These are phyloP conservation scores for Coreius guichenoti DNA, from an alignment of 2,797 vertebrate genomes.

Conservation along the genomic window DNA sequence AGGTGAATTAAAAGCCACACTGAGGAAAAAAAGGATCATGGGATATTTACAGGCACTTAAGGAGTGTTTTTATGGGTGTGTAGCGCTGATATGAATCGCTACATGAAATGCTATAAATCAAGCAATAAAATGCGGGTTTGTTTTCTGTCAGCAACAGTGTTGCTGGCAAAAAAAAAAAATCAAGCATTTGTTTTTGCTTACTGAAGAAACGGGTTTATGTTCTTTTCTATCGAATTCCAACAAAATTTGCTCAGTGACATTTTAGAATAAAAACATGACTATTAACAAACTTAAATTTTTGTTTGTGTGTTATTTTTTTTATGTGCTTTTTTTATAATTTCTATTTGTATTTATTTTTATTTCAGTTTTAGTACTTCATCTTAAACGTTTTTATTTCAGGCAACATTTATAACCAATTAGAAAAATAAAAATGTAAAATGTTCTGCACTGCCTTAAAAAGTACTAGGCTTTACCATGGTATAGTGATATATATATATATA, in stretches of 20 bases:
- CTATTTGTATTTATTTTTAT: neutral
- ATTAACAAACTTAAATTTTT: neutral
- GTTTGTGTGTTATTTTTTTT: neutral
- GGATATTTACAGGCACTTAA: neutral
- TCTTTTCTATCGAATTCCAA: neutral
- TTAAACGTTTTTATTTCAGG: neutral
- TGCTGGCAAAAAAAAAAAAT: neutral
- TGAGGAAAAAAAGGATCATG: neutral
- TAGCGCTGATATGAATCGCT: neutral
- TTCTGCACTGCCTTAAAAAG: neutral
- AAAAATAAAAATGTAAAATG: neutral
- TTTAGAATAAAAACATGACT: neutral
- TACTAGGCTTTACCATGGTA: neutral
- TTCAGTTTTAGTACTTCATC: neutral
- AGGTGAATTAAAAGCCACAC: neutral
- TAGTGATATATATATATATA: neutral
- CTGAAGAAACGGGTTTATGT: neutral
- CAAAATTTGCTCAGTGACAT: neutral
- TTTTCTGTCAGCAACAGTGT: neutral
- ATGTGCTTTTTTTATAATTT: too few species aligned
- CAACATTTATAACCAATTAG: neutral
- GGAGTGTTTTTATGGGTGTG: slow-evolving; percentile 2
- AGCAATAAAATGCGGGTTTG: neutral
- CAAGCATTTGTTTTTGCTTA: neutral
- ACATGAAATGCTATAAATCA: neutral